These are phyloP conservation scores for Siniperca scherzeri DNA, from an alignment of 2,797 vertebrate species.

Conservation along the genomic window DNA sequence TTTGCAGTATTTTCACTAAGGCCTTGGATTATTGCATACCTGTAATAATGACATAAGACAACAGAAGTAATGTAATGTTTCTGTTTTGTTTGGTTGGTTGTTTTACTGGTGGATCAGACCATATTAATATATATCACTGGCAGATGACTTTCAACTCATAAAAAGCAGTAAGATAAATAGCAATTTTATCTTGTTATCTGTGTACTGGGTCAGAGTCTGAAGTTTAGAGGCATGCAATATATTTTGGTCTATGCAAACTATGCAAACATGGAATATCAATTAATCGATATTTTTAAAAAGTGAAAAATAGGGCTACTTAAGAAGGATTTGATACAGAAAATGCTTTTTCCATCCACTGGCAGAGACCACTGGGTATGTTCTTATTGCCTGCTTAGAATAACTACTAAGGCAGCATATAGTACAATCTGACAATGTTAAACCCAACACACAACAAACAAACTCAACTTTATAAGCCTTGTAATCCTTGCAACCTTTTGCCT, in stretches of 20 bases:
- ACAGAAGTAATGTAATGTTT: background rate
- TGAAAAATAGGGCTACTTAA: background rate
- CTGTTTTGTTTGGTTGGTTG: background rate
- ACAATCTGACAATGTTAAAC: conserved; percentile 15
- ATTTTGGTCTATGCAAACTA: conserved; percentile 1
- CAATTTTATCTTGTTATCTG: background rate
- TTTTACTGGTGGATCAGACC: background rate
- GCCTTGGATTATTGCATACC: background rate
- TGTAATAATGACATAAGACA: background rate
- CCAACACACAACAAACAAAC: conserved; percentile 25
- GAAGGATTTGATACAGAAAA: background rate
- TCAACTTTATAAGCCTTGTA: background rate
- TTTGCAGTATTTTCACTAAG: background rate
- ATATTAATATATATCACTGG: background rate
- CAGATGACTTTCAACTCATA: conserved; percentile 14
- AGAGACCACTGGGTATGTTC: background rate
- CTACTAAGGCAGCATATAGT: background rate
- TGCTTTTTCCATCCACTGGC: background rate
- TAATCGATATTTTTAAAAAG: conserved; percentile 1
- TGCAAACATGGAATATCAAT: conserved; percentile 20
- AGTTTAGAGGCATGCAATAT: background rate
- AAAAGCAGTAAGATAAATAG: conserved; percentile 6
- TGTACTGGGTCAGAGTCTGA: conserved; percentile 33
- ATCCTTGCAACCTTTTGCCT: conserved; percentile 40
- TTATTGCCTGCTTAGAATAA: conserved; percentile 1